These are phyloP conservation scores for Agrochola lychnidis DNA, from an alignment of 2,888 invertebrate species.

Conservation along the genomic window DNA sequence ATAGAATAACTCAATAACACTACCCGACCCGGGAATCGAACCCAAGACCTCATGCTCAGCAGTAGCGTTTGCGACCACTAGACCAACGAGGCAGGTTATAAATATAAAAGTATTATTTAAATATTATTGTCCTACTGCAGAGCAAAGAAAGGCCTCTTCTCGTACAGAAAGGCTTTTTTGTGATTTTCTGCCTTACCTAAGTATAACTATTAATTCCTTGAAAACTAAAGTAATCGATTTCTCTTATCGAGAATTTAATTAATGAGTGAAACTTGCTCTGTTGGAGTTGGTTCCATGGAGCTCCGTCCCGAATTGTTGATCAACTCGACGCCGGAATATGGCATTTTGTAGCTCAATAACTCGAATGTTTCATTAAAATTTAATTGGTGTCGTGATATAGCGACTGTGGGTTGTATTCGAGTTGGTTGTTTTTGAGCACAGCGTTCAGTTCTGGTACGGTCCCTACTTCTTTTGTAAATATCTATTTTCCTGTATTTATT, in stretches of 20 bases:
- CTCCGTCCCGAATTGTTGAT: conserved; percentile 71
- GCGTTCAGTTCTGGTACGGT: neutral
- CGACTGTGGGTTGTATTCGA: neutral
- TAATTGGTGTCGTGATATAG: conserved; percentile 19
- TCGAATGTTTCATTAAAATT: conserved; percentile 46
- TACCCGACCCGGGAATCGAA: too few species aligned
- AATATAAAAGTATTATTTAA: neutral
- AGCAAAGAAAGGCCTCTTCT: neutral
- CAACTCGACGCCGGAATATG: conserved; percentile 64
- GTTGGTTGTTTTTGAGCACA: neutral
- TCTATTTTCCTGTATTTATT: neutral
- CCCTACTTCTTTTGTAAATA: neutral
- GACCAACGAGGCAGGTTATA: too few species aligned
- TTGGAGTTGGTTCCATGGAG: conserved; percentile 67
- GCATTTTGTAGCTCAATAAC: conserved; percentile 34
- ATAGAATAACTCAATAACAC: too few species aligned
- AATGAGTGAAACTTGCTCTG: conserved; percentile 73
- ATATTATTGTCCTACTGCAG: neutral
- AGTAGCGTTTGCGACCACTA: too few species aligned
- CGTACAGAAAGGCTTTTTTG: neutral
- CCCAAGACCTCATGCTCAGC: too few species aligned
- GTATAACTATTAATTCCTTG: conserved; percentile 8
- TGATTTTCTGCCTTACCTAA: neutral
- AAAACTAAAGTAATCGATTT: conserved; percentile 62
- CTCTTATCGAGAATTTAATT: conserved; percentile 75